Conservation (phyloP, 2,888 invertebrate genomes). For the Cynaeus angustus region DNA sequence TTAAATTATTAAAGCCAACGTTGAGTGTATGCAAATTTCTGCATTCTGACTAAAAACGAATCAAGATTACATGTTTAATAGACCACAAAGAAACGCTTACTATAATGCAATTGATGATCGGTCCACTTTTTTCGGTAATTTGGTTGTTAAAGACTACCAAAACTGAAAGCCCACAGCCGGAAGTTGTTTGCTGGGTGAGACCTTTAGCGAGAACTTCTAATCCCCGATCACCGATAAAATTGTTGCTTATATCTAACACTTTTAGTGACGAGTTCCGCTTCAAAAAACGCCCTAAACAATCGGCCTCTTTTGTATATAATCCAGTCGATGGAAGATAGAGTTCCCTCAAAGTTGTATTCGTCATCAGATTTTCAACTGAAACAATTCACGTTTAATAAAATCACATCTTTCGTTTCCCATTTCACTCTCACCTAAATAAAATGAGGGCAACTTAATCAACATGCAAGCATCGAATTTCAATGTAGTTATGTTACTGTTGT, state of each 20-base stretch:
- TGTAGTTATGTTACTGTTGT: constrained; percentile 62
- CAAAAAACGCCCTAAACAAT: constrained; percentile 64
- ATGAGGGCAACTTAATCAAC: constrained; percentile 63
- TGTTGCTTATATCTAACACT: constrained; percentile 68
- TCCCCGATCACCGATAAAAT: constrained; percentile 68
- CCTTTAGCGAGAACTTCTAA: constrained; percentile 66
- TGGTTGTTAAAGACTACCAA: constrained; percentile 68
- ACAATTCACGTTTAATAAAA: not conserved
- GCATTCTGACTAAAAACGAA: constrained; percentile 62
- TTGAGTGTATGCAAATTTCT: constrained; percentile 67
- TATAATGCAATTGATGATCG: constrained; percentile 65
- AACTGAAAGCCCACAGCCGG: constrained; percentile 63
- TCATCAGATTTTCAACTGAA: constrained; percentile 65
- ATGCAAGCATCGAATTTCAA: constrained; percentile 66
- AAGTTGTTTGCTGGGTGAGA: constrained; percentile 61
- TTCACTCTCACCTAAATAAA: constrained; percentile 64
- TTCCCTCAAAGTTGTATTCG: constrained; percentile 63
- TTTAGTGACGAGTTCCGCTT: constrained; percentile 63
- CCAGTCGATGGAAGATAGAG: constrained; percentile 67
- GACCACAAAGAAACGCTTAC: constrained; percentile 54
- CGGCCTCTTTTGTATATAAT: constrained; percentile 68
- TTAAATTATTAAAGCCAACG: constrained; percentile 67
- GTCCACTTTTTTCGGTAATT: constrained; percentile 67
- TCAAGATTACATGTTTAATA: not conserved
- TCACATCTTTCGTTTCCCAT: too few species aligned